Evolutionary conservation across 2,888 invertebrate genomes (phyloP).

Genomic region (Ditylenchus weischeri): DNA sequence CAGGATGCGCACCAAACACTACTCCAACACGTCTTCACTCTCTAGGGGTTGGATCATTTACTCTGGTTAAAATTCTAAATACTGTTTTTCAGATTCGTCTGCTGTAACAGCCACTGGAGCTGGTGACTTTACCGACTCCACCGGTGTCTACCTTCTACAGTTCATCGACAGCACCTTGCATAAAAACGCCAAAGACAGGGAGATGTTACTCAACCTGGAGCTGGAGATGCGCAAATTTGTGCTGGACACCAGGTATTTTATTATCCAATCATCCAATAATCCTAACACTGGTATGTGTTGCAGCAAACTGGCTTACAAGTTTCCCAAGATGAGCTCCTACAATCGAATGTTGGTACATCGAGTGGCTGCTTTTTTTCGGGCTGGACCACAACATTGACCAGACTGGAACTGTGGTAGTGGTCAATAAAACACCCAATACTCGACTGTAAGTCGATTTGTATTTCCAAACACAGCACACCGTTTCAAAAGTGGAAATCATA

Average conservation of each 20-base stretch:
- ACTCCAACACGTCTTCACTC: conserved; percentile 7
- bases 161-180: conserved; percentile 87
- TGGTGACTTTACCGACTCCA: conserved; percentile 71
- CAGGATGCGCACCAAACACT: conserved; percentile 10
- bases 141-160: conserved; percentile 77
- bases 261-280: neutral
- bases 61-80: too few relatives aligned
- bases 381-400: conserved; percentile 89
- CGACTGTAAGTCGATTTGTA: conserved; percentile 11
- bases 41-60: conserved; percentile 2
- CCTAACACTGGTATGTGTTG: neutral
- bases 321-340: conserved; percentile 89
- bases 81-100: conserved; percentile 21
- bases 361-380: conserved; percentile 85
- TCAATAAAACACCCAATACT: conserved; percentile 24
- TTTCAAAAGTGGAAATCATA: too few relatives aligned
- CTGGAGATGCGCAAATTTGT: conserved; percentile 79
- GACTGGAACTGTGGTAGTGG: conserved; percentile 61
- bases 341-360: conserved; percentile 74
- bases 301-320: conserved; percentile 70
- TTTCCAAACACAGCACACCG: conserved; percentile 1
- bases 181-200: conserved; percentile 81
- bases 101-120: too few relatives aligned
- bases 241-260: conserved; percentile 21
- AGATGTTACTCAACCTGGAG: conserved; percentile 80